Evolutionary conservation across 2,113 vertebrate species (phyloP).

Genomic region (Bambusicola thoracicus): DNA sequence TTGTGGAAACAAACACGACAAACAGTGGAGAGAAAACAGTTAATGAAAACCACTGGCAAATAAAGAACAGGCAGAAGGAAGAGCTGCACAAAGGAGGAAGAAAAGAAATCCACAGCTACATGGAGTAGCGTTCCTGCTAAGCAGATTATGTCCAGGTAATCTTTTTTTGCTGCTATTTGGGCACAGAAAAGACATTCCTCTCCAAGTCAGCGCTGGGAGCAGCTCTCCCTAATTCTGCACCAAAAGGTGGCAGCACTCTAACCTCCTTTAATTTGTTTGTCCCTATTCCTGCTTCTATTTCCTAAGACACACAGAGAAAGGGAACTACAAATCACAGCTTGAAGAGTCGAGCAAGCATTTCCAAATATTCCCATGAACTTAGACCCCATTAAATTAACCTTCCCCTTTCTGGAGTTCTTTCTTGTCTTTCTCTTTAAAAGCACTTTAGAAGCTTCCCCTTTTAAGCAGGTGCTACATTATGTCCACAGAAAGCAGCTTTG

Average conservation of each 20-base stretch:
- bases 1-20: neutral
- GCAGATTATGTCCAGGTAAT: neutral
- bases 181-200: neutral
- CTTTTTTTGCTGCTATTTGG: neutral
- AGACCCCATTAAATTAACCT: neutral
- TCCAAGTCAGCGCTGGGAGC: neutral
- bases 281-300: neutral
- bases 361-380: neutral
- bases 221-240: neutral
- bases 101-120: neutral
- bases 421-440: neutral
- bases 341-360: neutral
- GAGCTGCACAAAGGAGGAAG: neutral
- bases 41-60: neutral
- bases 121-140: neutral
- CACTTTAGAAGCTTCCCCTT: neutral
- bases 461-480: neutral
- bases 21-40: neutral
- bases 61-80: neutral
- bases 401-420: neutral
- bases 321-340: neutral
- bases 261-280: neutral
- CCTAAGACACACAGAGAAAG: neutral
- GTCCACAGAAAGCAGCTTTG: neutral
- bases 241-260: constrained; percentile 18